These are phyloP conservation scores for Chlorodrepanis virens DNA, from an alignment of 2,113 vertebrate species.

Conservation along the genomic window DNA sequence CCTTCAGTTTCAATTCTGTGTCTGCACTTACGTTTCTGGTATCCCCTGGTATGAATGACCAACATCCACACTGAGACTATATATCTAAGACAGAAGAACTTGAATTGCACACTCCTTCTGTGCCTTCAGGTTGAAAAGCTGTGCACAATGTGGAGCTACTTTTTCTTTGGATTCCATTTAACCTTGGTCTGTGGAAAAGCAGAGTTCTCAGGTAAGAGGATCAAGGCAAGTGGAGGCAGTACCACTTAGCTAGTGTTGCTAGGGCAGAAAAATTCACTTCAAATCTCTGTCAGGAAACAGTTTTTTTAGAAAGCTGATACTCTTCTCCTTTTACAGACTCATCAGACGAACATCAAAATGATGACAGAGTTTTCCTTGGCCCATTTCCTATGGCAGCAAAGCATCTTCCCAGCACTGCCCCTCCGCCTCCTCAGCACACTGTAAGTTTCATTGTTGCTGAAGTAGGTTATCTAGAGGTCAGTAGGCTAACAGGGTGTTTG, in stretches of 20 bases:
- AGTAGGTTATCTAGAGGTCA: conserved; percentile 75
- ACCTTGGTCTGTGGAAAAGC: not conserved
- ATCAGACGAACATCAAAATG: not conserved
- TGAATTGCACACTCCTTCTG: not conserved
- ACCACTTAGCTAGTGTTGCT: not conserved
- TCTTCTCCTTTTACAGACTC: conserved; percentile 10
- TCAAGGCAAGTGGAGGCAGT: not conserved
- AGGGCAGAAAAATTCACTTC: not conserved
- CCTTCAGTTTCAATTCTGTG: not conserved
- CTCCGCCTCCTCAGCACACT: conserved; percentile 4
- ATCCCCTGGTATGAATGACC: not conserved
- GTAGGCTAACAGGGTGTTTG: conserved; percentile 78
- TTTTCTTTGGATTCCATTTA: not conserved
- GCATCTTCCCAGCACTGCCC: not conserved
- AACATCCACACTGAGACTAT: not conserved
- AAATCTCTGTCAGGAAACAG: not conserved
- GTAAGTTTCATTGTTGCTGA: conserved; percentile 71
- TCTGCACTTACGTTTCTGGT: accelerated
- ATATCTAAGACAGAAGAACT: not conserved
- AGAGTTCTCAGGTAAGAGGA: not conserved
- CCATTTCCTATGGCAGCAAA: conserved; percentile 40
- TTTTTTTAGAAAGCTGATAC: conserved; percentile 5
- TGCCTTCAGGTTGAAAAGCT: not conserved
- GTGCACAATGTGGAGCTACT: not conserved
- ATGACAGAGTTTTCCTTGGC: conserved; percentile 29